Base-by-base conservation (phyloP, 2,888 invertebrate genomes). In the Trilocha varians region DNA sequence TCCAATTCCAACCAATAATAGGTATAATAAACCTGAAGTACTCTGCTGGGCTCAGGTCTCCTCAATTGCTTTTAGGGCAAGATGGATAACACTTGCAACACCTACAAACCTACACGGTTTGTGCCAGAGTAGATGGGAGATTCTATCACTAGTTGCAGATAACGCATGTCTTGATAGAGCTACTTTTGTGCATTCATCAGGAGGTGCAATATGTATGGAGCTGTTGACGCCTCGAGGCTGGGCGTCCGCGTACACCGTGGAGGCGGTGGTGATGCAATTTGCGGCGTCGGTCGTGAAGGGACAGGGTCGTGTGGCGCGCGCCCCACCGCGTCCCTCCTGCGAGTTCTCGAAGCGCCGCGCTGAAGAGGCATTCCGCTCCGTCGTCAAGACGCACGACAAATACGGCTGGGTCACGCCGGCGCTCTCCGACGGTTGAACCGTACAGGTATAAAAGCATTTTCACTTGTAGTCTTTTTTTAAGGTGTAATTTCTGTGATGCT, bases 391-490 rank as follows among this genome's bases (percentile, higher is more conserved):
- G 6, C 95, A 95, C 68, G 95, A 95, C 67, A 95, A 95, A 68
- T 95, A 95, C 68, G 95, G 95, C 41, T 95, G 95, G 95, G 95
- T 95, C 38, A 95, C 95, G 16, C 95, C 95, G 16, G 91, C 94
- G 13, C 87, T 95, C 48, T 90, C 94, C 36, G 95, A 95, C 73
- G 95, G 95, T 68, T 95, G 91, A 90, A 46, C 45, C 39, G 32
- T 33, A 32, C 38, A 55, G 62, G 73, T 70, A 53, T 36, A 46
- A 45, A 25, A 32, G 6, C 32, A 34, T 13, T 25, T 11, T 25
- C n/a, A 9, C 25, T 25, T 25, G 6, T 25, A 9, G 5, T n/a
- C n/a, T n/a, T n/a, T n/a, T n/a, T n/a, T n/a, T n/a, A n/a, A n/a
- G n/a, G n/a, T n/a, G n/a, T n/a, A n/a, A n/a, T n/a, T n/a, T n/a